Base-by-base conservation (phyloP, 2,888 invertebrate genomes). In the Chrysina gloriosa region DNA sequence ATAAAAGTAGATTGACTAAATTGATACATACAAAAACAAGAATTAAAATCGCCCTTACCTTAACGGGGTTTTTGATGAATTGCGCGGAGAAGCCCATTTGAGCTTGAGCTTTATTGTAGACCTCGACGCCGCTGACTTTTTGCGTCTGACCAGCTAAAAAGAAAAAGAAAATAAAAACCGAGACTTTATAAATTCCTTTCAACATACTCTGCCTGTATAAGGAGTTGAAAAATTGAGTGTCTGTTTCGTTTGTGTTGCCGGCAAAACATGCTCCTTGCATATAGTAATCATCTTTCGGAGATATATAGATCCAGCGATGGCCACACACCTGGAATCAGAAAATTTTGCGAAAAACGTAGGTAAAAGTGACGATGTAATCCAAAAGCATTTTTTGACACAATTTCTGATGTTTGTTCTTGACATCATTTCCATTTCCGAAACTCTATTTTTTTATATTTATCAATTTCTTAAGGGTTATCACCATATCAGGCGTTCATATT, bases 71-170 rank as follows among this genome's bases (percentile, higher is more conserved):
- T 1, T 81, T 82, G 0, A 85, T 81, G 2, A 86, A 84, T 68
- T 86, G 85, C 1, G 84, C 75, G 0, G 88, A 85, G 72, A 86
- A 84, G 1, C 88, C 88, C 0, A 84, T 83, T 76, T 86, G 84
- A 0, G 86, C 87, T 67, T 85, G 85, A 0, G 85, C 86, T 72
- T 85, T 86, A 73, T 82, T 84, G 71, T 85, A 86, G 5, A 77
- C 69, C 2, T 9, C 7, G 11, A 31, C 52, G 2, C 23, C 14
- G 14, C 9, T 21, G 0, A 56, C 23, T 27, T 14, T 2, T 7
- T 27, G 11, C 0, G 31, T 39, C 54, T 65, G 65, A 5, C 14
- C 23, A 29, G 16, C 52, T 52, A 21, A 9, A 25, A 42, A 39
- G 48, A 29, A 48, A 19, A 9, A 21, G 11, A 31, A n/a, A 48